Base-by-base conservation (phyloP, 2,113 vertebrate genomes). In the Arvicanthis niloticus region DNA sequence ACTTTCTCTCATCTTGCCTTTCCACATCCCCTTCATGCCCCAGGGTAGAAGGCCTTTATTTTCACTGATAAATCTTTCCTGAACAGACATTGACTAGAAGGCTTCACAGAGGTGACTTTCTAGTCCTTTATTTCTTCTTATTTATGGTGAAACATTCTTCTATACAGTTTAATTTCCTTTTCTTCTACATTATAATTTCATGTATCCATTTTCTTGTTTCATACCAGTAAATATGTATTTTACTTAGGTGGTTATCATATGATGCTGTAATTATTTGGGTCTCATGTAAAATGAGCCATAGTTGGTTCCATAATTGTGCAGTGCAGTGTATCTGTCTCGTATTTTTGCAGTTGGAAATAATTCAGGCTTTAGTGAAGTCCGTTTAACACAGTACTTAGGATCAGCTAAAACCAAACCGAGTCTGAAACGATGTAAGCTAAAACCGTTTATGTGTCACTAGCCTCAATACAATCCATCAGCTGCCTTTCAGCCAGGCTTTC, bases 131-230 rank as follows among this genome's bases (percentile, higher is more conserved):
- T 58, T 37, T 37, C 15, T 78, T 72, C 42, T 34, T 40, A 51
- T 91, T 70, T 72, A 48, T 91, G 58, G 89, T 5, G 67, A 95
- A 40, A 56, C 26, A 94, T 73, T 86, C 22, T 89, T 58, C 22
- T 40, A 31, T 73, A 56, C 11, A 42, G 37, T 42, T 62, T 10
- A 60, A 11, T 89, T 94, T 80, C n/a, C 16, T 0, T 31, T 85
- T 77, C 29, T 9, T 45, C 9, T 82, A 48, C 73, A 80, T 87
- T 70, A 11, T 67, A 58, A 17, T 87, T 73, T 72, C 72, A 40
- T 3, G 51, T n/a, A 53, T 48, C 6, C 81, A 67, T 45, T 56
- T 86, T 17, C 26, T 76, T 84, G 17, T 51, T 94, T 89, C 53
- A 24, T 51, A 7, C 58, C 8, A 96, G 10, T 93, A 87, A 68